Conservation (phyloP, 2,113 vertebrate species). For the Pycnonotus jocosus region DNA sequence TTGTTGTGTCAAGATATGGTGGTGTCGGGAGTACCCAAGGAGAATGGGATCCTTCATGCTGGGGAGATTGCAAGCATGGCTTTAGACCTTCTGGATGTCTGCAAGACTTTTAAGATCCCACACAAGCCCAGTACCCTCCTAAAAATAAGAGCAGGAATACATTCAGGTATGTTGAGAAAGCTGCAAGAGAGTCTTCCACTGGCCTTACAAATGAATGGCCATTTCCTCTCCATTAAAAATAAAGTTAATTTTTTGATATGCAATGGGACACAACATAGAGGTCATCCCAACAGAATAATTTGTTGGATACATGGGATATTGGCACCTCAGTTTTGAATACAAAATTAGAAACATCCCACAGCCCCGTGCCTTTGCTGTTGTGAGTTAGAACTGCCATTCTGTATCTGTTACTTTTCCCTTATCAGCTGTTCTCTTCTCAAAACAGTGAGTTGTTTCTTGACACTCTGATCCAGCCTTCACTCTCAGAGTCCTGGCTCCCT, state of each 20-base stretch:
- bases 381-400: not conserved
- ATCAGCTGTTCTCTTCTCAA: not conserved
- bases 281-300: not conserved
- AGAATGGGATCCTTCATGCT: constrained; percentile 78
- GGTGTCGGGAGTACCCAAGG: constrained; percentile 77
- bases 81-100: constrained; percentile 78
- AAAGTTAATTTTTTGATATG: not conserved
- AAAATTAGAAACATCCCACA: not conserved
- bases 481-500: not conserved
- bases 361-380: not conserved
- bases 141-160: constrained; percentile 81
- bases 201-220: not conserved
- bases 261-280: not conserved
- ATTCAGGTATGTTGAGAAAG: constrained; percentile 68
- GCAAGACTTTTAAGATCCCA: constrained; percentile 81
- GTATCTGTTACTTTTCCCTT: not conserved
- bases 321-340: not conserved
- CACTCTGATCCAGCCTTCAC: not conserved
- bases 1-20: constrained; percentile 78
- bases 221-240: not conserved
- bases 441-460: not conserved
- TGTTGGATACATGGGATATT: not conserved
- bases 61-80: constrained; percentile 81
- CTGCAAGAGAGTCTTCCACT: not conserved
- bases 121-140: constrained; percentile 77